phyloP scores from a whole-genome alignment of 2,113 vertebrate species.

The Elephas maximus region DNA sequence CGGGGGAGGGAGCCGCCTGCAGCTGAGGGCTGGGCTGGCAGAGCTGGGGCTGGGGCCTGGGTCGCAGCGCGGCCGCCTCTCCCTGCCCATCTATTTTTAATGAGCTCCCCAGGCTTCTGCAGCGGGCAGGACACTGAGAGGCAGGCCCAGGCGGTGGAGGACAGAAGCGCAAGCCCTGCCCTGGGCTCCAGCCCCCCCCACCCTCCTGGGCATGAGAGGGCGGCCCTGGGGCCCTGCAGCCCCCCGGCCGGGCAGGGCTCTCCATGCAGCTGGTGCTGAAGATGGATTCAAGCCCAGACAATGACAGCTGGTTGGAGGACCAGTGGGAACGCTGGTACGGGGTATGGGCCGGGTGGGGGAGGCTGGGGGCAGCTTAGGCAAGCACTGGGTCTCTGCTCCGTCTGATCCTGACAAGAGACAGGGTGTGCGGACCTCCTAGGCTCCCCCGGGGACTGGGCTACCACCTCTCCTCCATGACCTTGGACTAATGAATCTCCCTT shows the following conservation, averaged over 20 bases:
- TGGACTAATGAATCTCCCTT: slow-evolving; percentile 45
- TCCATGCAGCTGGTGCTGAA: slow-evolving; percentile 93
- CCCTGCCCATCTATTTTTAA: slow-evolving; percentile 92
- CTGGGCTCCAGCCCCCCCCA: slow-evolving; percentile 15
- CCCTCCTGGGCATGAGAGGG: slow-evolving; percentile 68
- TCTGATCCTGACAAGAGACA: background rate
- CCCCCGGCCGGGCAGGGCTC: slow-evolving; percentile 79
- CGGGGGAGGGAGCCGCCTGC: slow-evolving; percentile 80
- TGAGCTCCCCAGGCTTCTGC: slow-evolving; percentile 90
- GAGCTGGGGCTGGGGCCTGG: slow-evolving; percentile 67
- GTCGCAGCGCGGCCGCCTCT: slow-evolving; percentile 78
- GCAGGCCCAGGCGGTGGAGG: slow-evolving; percentile 82
- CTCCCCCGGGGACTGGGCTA: background rate
- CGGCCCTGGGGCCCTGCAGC: slow-evolving; percentile 75
- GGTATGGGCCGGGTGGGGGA: background rate
- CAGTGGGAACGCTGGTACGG: slow-evolving; percentile 99
- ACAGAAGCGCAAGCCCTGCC: slow-evolving; percentile 74
- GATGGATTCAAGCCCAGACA: slow-evolving; percentile 96
- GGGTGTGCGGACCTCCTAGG: background rate
- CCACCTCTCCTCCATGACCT: slow-evolving; percentile 67
- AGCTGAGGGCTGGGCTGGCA: slow-evolving; percentile 76
- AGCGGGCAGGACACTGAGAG: slow-evolving; percentile 84
- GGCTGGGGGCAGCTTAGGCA: background rate
- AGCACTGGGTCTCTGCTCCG: background rate
- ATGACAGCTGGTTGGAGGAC: slow-evolving; percentile 98